These are phyloP conservation scores for Stylophora pistillata DNA, from an alignment of 64 coral and sea anemone genomes.

Conservation along the genomic window DNA sequence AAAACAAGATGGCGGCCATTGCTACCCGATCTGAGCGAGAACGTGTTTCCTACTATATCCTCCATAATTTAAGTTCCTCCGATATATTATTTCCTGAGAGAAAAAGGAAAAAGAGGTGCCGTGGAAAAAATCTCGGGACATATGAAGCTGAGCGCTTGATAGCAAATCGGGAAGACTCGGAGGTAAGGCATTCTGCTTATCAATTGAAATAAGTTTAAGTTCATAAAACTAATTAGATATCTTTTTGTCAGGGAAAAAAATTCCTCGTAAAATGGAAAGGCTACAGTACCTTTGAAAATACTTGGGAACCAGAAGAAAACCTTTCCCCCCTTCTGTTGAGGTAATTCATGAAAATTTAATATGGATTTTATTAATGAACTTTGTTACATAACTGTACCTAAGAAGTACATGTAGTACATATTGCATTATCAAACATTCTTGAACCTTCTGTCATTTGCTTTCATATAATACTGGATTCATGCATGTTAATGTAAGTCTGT, in stretches of 20 bases:
- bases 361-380: too few species aligned
- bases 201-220: too few species aligned
- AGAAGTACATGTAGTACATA: too few species aligned
- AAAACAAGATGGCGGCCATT: too few species aligned
- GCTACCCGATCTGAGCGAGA: too few species aligned
- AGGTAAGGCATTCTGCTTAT: neutral
- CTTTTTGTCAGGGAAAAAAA: neutral
- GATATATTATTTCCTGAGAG: neutral
- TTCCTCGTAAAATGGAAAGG: constrained; percentile 12
- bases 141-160: neutral
- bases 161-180: neutral
- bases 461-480: too few species aligned
- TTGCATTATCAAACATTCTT: too few species aligned
- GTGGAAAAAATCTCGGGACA: neutral
- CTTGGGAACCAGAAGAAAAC: constrained; percentile 12
- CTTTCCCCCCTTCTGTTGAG: constrained; percentile 23
- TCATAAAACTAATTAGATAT: too few species aligned
- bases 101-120: neutral
- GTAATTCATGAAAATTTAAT: neutral
- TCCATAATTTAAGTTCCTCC: neutral
- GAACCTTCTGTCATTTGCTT: neutral
- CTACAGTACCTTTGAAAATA: constrained; percentile 3
- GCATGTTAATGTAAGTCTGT: neutral
- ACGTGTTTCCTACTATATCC: neutral
- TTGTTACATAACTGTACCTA: too few species aligned